These are phyloP conservation scores for Danio jaintianensis DNA, from an alignment of 2,797 vertebrate species.

Conservation along the genomic window DNA sequence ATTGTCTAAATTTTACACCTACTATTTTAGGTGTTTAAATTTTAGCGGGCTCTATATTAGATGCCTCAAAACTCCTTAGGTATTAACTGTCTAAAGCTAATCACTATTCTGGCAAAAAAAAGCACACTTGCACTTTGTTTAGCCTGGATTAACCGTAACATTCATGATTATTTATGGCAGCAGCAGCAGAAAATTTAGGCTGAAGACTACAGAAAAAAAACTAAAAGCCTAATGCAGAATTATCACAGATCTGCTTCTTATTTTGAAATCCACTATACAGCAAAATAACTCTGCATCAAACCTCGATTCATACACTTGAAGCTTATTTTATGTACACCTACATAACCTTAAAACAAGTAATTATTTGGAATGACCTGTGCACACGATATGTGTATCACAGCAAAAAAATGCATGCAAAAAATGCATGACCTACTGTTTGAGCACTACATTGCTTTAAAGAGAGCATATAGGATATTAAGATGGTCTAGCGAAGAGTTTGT, in stretches of 20 bases:
- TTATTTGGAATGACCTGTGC: constrained; percentile 34
- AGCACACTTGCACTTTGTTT: constrained; percentile 17
- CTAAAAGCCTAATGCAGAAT: constrained; percentile 27
- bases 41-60: constrained; percentile 43
- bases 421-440: constrained; percentile 32
- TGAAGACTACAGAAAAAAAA: not conserved
- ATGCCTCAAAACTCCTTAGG: not conserved
- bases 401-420: constrained; percentile 7
- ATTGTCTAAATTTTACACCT: constrained; percentile 57
- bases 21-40: constrained; percentile 60
- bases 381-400: constrained; percentile 8
- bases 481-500: not conserved
- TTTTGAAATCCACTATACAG: constrained; percentile 17
- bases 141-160: constrained; percentile 39
- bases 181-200: constrained; percentile 30
- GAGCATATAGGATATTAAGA: constrained; percentile 35
- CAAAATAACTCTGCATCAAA: constrained; percentile 1
- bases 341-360: constrained; percentile 23
- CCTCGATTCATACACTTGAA: constrained; percentile 4
- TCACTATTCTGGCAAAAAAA: constrained; percentile 1
- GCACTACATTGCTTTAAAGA: constrained; percentile 34
- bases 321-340: constrained; percentile 8
- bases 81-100: constrained; percentile 14
- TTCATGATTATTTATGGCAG: constrained; percentile 35
- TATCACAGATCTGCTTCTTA: not conserved